Base-by-base conservation (phyloP, 1,140 invertebrate species). In the Platorchestia sp. region DNA sequence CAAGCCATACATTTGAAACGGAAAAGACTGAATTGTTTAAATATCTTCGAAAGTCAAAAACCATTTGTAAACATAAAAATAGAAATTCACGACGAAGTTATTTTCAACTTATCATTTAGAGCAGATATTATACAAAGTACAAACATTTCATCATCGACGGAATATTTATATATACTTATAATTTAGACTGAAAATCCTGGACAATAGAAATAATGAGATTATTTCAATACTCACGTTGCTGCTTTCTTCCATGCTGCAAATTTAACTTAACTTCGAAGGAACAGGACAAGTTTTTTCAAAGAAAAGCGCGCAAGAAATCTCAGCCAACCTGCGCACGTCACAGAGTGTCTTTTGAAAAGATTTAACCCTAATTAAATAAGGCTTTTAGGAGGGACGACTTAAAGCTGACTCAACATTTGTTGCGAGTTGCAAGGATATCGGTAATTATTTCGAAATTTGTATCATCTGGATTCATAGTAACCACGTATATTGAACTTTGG, bases 141-240 rank as follows among this genome's bases (percentile, higher is more conserved):
- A n/a, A n/a, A n/a, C n/a, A n/a, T n/a, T n/a, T n/a, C n/a, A n/a
- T n/a, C n/a, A n/a, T n/a, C n/a, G n/a, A n/a, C n/a, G n/a, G n/a
- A n/a, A n/a, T n/a, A n/a, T n/a, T n/a, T n/a, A n/a, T n/a, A n/a
- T n/a, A n/a, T n/a, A n/a, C n/a, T n/a, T n/a, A n/a, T n/a, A n/a
- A n/a, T n/a, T n/a, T n/a, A n/a, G n/a, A n/a, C n/a, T n/a, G n/a
- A n/a, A n/a, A n/a, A n/a, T n/a, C n/a, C n/a, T n/a, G n/a, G n/a
- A n/a, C n/a, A n/a, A n/a, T n/a, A n/a, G n/a, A n/a, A n/a, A n/a
- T n/a, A n/a, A n/a, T n/a, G n/a, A n/a, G n/a, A n/a, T n/a, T n/a
- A n/a, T n/a, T n/a, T n/a, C 27, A 75, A 27, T 89, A 89, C 87
- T 89, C 87, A 89, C 87, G 41, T 89, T 89, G 43, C 87, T 89